Evolutionary conservation across 1,140 invertebrate genomes (phyloP).

Genomic region (Zophobas morio): DNA sequence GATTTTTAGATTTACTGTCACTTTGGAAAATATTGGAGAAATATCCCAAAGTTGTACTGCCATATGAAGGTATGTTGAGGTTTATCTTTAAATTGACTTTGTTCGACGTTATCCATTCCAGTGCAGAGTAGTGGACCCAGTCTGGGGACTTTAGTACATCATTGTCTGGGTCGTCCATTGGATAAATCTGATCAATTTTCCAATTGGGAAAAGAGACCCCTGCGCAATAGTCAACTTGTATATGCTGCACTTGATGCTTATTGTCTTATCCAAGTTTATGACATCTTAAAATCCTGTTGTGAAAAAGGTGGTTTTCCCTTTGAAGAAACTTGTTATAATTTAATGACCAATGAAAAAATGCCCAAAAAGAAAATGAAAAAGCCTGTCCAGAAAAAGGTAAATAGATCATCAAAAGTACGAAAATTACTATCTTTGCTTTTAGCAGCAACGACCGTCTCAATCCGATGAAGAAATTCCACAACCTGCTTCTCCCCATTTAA

Average conservation of each 20-base stretch:
- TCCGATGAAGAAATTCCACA: conserved; percentile 49
- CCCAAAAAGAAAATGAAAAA: conserved; percentile 68
- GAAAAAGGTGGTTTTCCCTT: conserved; percentile 72
- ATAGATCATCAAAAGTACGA: conserved; percentile 12
- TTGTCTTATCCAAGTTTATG: conserved; percentile 84
- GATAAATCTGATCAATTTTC: conserved; percentile 90
- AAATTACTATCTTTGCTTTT: conserved; percentile 8
- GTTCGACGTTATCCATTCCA: conserved; percentile 43
- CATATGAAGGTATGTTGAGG: conserved; percentile 65
- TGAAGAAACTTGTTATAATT: conserved; percentile 73
- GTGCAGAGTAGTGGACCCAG: conserved; percentile 67
- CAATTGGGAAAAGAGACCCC: conserved; percentile 87
- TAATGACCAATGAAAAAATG: conserved; percentile 69
- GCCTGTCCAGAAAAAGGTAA: conserved; percentile 58
- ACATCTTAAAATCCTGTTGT: conserved; percentile 71
- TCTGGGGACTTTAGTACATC: conserved; percentile 80
- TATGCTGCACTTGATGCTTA: conserved; percentile 89
- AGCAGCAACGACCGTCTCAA: conserved; percentile 34
- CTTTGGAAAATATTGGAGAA: conserved; percentile 72
- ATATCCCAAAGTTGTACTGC: conserved; percentile 70
- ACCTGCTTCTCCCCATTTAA: conserved; percentile 53
- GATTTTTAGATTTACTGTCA: conserved; percentile 71
- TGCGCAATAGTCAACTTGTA: conserved; percentile 80
- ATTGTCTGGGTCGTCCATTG: conserved; percentile 80
- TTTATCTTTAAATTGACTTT: not conserved